Evolutionary conservation across 2,113 vertebrate species (phyloP).

Genomic region (Actenoides hombroni): DNA sequence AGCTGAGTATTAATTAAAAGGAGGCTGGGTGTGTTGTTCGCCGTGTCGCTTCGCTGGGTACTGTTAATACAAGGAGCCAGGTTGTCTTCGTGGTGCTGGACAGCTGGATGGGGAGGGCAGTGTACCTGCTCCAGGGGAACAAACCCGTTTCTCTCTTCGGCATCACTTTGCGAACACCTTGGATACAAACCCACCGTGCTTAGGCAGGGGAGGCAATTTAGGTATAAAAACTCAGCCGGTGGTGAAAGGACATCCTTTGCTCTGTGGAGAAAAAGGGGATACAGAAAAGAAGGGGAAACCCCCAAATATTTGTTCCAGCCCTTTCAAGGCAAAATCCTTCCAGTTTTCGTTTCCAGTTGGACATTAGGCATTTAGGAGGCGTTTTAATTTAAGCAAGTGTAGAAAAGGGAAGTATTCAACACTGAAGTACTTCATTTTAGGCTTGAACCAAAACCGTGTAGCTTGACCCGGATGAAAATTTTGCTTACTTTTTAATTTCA

Average conservation of each 20-base stretch:
- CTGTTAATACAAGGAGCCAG: neutral
- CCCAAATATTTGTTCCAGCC: neutral
- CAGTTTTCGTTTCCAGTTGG: neutral
- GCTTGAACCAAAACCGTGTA: neutral
- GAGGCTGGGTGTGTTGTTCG: neutral
- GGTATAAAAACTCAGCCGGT: neutral
- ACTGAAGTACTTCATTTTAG: neutral
- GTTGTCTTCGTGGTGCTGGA: neutral
- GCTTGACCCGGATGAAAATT: neutral
- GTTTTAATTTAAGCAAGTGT: neutral
- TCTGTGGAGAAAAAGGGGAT: neutral
- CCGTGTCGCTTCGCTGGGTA: accelerated
- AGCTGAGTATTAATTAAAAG: neutral
- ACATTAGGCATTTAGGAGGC: neutral
- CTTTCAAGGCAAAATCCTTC: neutral
- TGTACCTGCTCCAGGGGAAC: neutral
- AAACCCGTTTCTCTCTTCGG: neutral
- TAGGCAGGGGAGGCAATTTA: neutral
- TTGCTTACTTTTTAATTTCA: neutral
- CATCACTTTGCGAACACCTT: neutral
- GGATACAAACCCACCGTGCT: neutral
- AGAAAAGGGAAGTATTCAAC: neutral
- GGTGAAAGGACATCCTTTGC: neutral
- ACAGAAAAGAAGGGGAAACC: neutral
- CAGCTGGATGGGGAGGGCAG: neutral